Base-by-base conservation (phyloP, 2,888 invertebrate species). In the Thera obeliscata region DNA sequence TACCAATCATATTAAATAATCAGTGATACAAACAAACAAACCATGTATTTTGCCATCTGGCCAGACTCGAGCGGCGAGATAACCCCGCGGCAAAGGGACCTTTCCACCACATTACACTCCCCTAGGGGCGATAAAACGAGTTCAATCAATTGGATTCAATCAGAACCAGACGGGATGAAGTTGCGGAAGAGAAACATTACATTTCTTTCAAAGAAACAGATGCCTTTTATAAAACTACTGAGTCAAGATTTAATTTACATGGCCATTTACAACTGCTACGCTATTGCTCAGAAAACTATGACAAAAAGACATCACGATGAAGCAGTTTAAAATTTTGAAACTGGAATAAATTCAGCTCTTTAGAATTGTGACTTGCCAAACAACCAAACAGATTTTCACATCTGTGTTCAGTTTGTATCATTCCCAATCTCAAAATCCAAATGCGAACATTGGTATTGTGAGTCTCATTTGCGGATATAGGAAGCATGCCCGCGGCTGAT, bases 401-500 rank as follows among this genome's bases (percentile, higher is more conserved):
- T 64, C 48, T 62, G 55, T 48, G 43, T 7, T 36, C 41, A 56
- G 56, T 41, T 12, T 41, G 48, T n/a, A 54, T 55, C n/a, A 55
- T n/a, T 22, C 61, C 22, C 0, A 22, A 22, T 22, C 22, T 22
- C 41, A 56, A 56, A 65, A 57, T 64, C 4, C 60, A 43, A 67
- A 69, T 64, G 54, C 33, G n/a, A 22, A 63, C 58, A 68, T 67
- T 67, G 54, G 35, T 61, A 35, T 55, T 54, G 43, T 54, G 11
- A 54, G 41, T 57, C 57, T 56, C 64, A 64, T 66, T 64, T 61
- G 64, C 54, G 55, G 69, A 77, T 78, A 82, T 81, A 75, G 80
- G 74, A 76, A 78, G 79, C 81, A 81, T 81, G 83, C 69, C 76
- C 72, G 77, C 67, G 73, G 70, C 66, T 76, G 79, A 78, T 74